Base-by-base conservation (phyloP, 2,888 invertebrate species). In the Lepeophtheirus nordmannii region DNA sequence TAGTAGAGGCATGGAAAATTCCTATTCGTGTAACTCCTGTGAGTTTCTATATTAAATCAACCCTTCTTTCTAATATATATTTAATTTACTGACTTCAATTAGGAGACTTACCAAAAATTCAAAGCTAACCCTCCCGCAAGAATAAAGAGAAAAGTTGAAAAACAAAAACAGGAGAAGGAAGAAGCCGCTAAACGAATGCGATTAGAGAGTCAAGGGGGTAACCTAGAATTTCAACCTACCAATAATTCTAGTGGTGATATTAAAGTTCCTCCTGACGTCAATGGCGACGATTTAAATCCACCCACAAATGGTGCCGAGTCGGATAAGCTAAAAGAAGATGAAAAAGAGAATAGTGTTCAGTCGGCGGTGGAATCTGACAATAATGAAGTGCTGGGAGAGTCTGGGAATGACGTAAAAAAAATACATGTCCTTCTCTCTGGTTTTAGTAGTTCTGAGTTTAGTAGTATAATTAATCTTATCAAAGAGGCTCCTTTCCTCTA, bases 1-100 rank as follows among this genome's bases (percentile, higher is more conserved):
- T 94, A 53, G 88, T 94, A 87, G 91, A 85, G 74, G 88, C 91
- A 0, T 96, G 94, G 94, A 91, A 90, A 76, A 85, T 86, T 77
- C 91, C 91, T 0, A 87, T 92, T 68, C 88, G 88, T 73, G 85
- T 94, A 70, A 86, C 87, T 0, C 88, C 62, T 17, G 67, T 46
- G 67, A 69, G 17, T 53, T 69, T 30, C 2, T 5, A 30, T 5
- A 30, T 5, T 7, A 30, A 30, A 30, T 8, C 62, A 58, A 46
- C 23, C 38, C 53, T n/a, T 5, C 30, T 30, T 30, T 2, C 30
- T 30, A 30, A 30, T 7, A 30, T 30, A n/a, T n/a, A n/a, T n/a
- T n/a, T n/a, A n/a, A n/a, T n/a, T n/a, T 46, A n/a, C 8, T 46
- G 53, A 46, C 23, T 30, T 38, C 1, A 5, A 30, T 37, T 38